Conservation (phyloP, 2,888 invertebrate species). For the Anthrax anthrax region DNA sequence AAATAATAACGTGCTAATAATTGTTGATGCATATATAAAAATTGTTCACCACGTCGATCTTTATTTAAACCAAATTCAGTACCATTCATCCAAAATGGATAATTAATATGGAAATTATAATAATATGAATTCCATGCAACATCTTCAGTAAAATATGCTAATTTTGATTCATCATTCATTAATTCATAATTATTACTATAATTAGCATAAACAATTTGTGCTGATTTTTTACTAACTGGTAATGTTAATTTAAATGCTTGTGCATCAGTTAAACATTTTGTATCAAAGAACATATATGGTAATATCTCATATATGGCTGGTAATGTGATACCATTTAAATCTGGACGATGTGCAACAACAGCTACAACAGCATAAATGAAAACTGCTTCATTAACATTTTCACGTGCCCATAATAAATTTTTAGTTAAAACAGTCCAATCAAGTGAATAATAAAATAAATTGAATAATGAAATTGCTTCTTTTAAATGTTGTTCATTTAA, state of each 20-base stretch:
- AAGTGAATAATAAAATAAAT: slow-evolving; percentile 44
- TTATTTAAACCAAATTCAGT: slow-evolving; percentile 39
- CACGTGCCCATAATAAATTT: slow-evolving; percentile 45
- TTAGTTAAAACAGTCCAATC: slow-evolving; percentile 46
- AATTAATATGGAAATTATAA: slow-evolving; percentile 45
- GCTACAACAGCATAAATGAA: slow-evolving; percentile 55
- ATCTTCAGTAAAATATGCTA: slow-evolving; percentile 62
- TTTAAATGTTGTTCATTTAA: slow-evolving; percentile 37
- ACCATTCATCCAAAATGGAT: slow-evolving; percentile 49
- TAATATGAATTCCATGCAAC: slow-evolving; percentile 50
- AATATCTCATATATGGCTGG: slow-evolving; percentile 64
- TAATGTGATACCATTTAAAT: slow-evolving; percentile 49
- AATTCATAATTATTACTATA: slow-evolving; percentile 39
- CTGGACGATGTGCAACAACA: slow-evolving; percentile 51
- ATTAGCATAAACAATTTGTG: slow-evolving; percentile 20
- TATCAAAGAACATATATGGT: slow-evolving; percentile 61
- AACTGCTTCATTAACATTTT: slow-evolving; percentile 56
- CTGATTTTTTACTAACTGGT: neutral
- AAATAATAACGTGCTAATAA: slow-evolving; percentile 58
- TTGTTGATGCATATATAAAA: slow-evolving; percentile 52
- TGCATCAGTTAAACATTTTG: slow-evolving; percentile 53
- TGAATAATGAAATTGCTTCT: slow-evolving; percentile 41
- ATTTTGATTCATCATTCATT: slow-evolving; percentile 39
- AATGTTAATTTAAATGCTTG: slow-evolving; percentile 20
- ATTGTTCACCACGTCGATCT: slow-evolving; percentile 48